These are phyloP conservation scores for Aspidiotus rigidus DNA, from an alignment of 2,888 invertebrate species.

Conservation along the genomic window DNA sequence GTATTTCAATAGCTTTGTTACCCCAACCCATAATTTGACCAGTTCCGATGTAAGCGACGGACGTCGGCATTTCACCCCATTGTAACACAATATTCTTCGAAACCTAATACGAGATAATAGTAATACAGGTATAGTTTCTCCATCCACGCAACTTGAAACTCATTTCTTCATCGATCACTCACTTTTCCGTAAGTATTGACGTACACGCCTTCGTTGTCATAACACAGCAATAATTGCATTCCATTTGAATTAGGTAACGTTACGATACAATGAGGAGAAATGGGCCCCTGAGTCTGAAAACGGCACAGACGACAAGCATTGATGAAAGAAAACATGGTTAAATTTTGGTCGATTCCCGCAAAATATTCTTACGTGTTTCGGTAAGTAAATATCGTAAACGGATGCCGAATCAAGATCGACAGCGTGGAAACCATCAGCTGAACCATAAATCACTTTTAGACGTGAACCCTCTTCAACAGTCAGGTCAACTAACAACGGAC, in stretches of 20 bases:
- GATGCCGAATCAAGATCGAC: slow-evolving; percentile 98
- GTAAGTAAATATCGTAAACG: slow-evolving; percentile 98
- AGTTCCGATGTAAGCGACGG: slow-evolving; percentile 96
- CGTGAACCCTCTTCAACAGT: slow-evolving; percentile 99
- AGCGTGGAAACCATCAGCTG: slow-evolving; percentile 97
- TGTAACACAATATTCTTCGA: slow-evolving; percentile 62
- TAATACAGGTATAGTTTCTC: neutral
- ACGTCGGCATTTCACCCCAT: slow-evolving; percentile 99
- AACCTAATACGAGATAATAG: slow-evolving; percentile 41
- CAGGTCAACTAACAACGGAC: slow-evolving; percentile 91
- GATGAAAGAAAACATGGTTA: too few relatives aligned
- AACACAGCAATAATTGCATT: slow-evolving; percentile 94
- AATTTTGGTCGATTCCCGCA: too few relatives aligned
- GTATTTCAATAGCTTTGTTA: slow-evolving; percentile 99
- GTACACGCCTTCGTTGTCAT: slow-evolving; percentile 99
- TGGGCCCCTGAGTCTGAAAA: slow-evolving; percentile 80
- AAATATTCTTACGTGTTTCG: slow-evolving; percentile 87
- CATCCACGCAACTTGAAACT: too few relatives aligned
- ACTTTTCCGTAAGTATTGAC: slow-evolving; percentile 98
- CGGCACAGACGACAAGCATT: slow-evolving; percentile 33
- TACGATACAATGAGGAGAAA: slow-evolving; percentile 98
- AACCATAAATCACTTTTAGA: slow-evolving; percentile 98
- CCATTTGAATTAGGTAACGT: slow-evolving; percentile 98
- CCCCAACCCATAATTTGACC: slow-evolving; percentile 99
- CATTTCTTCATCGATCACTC: slow-evolving; percentile 36